Evolutionary conservation across 2,797 vertebrate species (phyloP).

Genomic region (Peromyscus attwateri): DNA sequence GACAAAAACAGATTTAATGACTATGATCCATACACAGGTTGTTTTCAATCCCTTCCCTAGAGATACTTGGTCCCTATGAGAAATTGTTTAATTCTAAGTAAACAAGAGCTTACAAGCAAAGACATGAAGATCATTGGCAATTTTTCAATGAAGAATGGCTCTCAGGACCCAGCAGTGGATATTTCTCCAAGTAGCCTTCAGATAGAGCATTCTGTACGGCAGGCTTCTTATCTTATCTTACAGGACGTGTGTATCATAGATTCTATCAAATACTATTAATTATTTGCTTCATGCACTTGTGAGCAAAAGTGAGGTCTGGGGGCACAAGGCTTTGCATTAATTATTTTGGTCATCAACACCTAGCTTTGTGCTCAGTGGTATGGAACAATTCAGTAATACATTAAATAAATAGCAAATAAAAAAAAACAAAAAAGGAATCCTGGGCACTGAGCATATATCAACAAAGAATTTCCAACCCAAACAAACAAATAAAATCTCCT

Average conservation of each 20-base stretch:
- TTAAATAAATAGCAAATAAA: neutral
- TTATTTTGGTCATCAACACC: slow-evolving; percentile 15
- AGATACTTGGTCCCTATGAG: neutral
- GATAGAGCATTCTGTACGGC: rapidly evolving
- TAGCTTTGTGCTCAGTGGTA: neutral
- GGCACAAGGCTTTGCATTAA: neutral
- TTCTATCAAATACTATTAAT: neutral
- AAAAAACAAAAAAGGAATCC: neutral
- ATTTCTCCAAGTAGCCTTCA: neutral
- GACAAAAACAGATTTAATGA: neutral
- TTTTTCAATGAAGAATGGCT: neutral
- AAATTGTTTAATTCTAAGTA: neutral
- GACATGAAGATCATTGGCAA: neutral
- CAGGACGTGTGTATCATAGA: neutral
- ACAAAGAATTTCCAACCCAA: neutral
- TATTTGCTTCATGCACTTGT: neutral
- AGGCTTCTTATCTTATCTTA: neutral
- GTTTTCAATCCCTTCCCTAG: neutral
- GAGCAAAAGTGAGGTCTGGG: neutral
- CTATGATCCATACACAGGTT: neutral
- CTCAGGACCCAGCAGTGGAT: neutral
- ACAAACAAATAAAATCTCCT: neutral
- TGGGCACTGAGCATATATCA: neutral
- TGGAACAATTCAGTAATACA: neutral
- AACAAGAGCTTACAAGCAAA: neutral